Conservation (phyloP, 2,113 vertebrate species). For the Sminthopsis crassicaudata region DNA sequence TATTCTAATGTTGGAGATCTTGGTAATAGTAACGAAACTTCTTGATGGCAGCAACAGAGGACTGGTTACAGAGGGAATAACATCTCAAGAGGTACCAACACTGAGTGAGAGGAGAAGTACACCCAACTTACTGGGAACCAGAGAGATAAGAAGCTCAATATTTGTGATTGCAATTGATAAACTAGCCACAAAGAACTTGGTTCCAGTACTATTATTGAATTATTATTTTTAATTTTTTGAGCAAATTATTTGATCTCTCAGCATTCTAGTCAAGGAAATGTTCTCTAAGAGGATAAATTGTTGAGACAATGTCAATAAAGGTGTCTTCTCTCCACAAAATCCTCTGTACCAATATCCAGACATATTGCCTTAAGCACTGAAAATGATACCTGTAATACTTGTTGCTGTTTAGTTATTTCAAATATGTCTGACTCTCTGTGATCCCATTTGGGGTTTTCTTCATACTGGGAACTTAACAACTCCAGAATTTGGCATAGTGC, state of each 20-base stretch:
- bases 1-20: background rate
- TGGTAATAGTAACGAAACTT: background rate
- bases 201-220: background rate
- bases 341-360: background rate
- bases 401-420: too few relatives aligned
- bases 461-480: background rate
- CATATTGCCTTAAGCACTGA: background rate
- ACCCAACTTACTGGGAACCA: background rate
- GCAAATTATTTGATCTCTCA: background rate
- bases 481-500: background rate
- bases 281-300: background rate
- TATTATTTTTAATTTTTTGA: background rate
- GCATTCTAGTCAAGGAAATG: background rate
- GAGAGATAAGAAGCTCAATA: background rate
- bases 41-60: background rate
- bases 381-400: background rate
- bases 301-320: background rate
- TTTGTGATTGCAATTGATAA: background rate
- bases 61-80: background rate
- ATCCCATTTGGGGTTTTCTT: background rate
- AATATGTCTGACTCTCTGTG: too few relatives aligned
- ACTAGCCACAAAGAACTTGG: background rate
- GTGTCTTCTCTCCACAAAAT: background rate
- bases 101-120: background rate
- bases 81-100: background rate